These are phyloP conservation scores for Sylvia borin DNA, from an alignment of 2,797 vertebrate species.

Conservation along the genomic window DNA sequence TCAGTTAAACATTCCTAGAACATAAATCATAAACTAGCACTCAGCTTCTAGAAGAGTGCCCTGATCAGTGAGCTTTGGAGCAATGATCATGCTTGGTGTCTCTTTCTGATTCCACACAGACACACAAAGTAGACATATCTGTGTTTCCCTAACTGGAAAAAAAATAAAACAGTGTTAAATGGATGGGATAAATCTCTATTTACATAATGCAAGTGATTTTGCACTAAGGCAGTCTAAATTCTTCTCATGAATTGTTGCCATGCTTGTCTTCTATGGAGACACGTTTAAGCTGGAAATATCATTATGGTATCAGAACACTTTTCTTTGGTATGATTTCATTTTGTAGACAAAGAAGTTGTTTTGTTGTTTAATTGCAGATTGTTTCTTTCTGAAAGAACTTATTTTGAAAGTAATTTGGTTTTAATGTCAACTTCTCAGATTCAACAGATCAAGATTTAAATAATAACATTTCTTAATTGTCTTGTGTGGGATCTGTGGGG, in stretches of 20 bases:
- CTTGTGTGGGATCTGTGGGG: neutral
- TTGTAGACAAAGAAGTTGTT: neutral
- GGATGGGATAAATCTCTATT: neutral
- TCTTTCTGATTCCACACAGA: neutral
- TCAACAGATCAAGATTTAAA: neutral
- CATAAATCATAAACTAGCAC: neutral
- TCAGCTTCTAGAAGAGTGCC: neutral
- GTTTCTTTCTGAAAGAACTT: neutral
- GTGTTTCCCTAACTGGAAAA: neutral
- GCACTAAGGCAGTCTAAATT: neutral
- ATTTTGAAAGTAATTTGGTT: neutral
- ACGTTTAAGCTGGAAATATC: neutral
- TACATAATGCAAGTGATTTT: neutral
- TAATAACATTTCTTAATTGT: neutral
- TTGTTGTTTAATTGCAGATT: neutral
- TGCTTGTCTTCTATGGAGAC: neutral
- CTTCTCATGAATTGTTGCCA: neutral
- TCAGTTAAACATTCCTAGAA: neutral
- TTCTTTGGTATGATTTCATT: neutral
- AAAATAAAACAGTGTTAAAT: neutral
- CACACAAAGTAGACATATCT: neutral
- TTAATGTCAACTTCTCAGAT: neutral
- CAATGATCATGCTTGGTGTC: rapidly evolving
- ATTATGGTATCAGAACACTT: neutral
- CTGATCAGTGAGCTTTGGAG: neutral